These are phyloP conservation scores for Acronicta leporina DNA, from an alignment of 2,888 invertebrate genomes.

Conservation along the genomic window DNA sequence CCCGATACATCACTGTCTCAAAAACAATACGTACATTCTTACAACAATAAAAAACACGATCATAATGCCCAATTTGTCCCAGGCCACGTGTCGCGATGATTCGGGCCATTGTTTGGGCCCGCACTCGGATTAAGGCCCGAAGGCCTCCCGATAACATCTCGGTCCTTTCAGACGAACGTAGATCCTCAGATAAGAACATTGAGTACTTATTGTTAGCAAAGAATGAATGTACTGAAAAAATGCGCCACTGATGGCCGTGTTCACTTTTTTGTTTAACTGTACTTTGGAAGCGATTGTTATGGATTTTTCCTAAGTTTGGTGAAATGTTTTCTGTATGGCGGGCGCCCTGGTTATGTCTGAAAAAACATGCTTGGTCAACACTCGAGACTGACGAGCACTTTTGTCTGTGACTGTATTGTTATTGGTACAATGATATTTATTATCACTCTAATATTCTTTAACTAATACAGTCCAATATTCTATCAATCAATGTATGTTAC, in stretches of 20 bases:
- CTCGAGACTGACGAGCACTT: constrained; percentile 31
- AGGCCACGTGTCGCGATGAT: constrained; percentile 76
- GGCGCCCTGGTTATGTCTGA: constrained; percentile 37
- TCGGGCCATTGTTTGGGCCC: constrained; percentile 73
- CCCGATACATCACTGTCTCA: constrained; percentile 48
- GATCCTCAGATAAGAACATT: constrained; percentile 76
- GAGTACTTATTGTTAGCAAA: constrained; percentile 70
- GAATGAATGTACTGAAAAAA: constrained; percentile 65
- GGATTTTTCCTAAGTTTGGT: constrained; percentile 34
- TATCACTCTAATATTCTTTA: constrained; percentile 4
- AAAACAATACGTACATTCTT: constrained; percentile 49
- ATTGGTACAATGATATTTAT: constrained; percentile 26
- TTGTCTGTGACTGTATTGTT: constrained; percentile 38
- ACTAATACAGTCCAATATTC: constrained; percentile 9
- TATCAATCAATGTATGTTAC: not conserved
- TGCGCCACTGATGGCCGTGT: constrained; percentile 55
- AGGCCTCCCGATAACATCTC: constrained; percentile 75
- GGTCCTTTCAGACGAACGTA: constrained; percentile 64
- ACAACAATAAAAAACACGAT: constrained; percentile 52
- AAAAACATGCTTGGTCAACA: constrained; percentile 42
- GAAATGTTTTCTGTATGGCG: constrained; percentile 27
- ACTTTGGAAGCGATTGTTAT: constrained; percentile 56
- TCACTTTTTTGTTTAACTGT: constrained; percentile 71
- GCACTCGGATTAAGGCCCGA: constrained; percentile 70
- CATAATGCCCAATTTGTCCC: constrained; percentile 80